Conservation (phyloP, 2,797 vertebrate genomes). For the Eulemur coronatus region DNA sequence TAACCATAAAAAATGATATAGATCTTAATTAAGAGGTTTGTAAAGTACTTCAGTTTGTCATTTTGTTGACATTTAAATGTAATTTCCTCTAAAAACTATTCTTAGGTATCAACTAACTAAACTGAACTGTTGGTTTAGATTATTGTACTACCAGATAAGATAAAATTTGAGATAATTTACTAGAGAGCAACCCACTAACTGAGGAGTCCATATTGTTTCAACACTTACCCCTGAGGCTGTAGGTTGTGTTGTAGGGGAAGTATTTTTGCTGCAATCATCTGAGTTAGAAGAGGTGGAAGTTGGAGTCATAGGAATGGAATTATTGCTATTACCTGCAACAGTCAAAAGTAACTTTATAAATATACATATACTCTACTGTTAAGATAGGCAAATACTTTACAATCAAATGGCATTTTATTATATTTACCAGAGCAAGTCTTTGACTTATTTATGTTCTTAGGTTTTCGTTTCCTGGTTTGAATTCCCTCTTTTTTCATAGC, state of each 20-base stretch:
- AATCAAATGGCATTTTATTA: slow-evolving; percentile 23
- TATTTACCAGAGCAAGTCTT: slow-evolving; percentile 93
- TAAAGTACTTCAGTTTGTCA: slow-evolving; percentile 82
- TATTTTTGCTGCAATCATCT: slow-evolving; percentile 96
- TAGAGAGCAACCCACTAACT: slow-evolving; percentile 63
- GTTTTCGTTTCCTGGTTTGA: slow-evolving; percentile 99
- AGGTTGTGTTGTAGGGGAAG: slow-evolving; percentile 92
- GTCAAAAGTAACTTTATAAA: slow-evolving; percentile 59
- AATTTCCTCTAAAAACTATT: slow-evolving; percentile 83
- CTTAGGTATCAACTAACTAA: slow-evolving; percentile 84
- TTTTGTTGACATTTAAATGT: slow-evolving; percentile 82
- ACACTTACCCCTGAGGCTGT: slow-evolving; percentile 90
- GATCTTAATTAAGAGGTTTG: slow-evolving; percentile 83
- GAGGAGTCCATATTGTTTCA: not conserved
- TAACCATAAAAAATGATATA: slow-evolving; percentile 79
- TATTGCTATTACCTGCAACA: slow-evolving; percentile 91
- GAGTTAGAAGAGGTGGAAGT: slow-evolving; percentile 98
- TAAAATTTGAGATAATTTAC: slow-evolving; percentile 84
- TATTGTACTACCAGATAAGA: slow-evolving; percentile 87
- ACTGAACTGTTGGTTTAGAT: slow-evolving; percentile 86
- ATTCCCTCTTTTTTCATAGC: slow-evolving; percentile 99
- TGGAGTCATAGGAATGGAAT: slow-evolving; percentile 96
- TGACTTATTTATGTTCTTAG: slow-evolving; percentile 96
- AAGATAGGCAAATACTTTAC: slow-evolving; percentile 41
- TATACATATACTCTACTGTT: not conserved